Conservation (phyloP, 2,797 vertebrate species). For the Chloroceryle inda region DNA sequence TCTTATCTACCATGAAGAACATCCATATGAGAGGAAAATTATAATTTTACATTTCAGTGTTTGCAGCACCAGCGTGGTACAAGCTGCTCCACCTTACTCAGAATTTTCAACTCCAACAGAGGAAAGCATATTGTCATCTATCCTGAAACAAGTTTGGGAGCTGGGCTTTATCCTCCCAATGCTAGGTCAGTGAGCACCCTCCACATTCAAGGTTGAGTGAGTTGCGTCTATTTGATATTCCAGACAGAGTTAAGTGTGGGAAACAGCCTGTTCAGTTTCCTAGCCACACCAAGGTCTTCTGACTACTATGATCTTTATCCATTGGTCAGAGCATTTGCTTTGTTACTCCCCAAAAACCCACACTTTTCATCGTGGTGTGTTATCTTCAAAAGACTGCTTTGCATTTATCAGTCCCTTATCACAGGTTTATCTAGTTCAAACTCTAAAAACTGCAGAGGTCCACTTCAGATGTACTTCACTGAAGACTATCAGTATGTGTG, state of each 20-base stretch:
- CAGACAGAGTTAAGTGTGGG: neutral
- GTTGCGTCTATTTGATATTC: too few relatives aligned
- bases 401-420: neutral
- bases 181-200: neutral
- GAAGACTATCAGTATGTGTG: neutral
- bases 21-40: neutral
- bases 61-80: accelerated
- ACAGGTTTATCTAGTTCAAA: neutral
- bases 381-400: neutral
- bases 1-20: neutral
- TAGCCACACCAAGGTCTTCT: neutral
- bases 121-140: neutral
- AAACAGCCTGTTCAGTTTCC: neutral
- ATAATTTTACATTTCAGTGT: neutral
- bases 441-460: neutral
- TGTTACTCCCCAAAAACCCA: neutral
- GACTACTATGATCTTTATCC: too few relatives aligned
- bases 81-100: neutral
- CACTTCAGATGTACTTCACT: too few relatives aligned
- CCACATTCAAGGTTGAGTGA: neutral
- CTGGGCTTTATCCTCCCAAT: neutral
- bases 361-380: neutral
- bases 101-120: neutral
- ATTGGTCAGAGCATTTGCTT: neutral
- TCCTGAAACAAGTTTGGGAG: neutral